A percentile compares a stretch with the other conserved stretches of the same genome.
Evolutionary conservation across 2,113 vertebrate species (phyloP).

Genomic region (Camarhynchus parvulus): DNA sequence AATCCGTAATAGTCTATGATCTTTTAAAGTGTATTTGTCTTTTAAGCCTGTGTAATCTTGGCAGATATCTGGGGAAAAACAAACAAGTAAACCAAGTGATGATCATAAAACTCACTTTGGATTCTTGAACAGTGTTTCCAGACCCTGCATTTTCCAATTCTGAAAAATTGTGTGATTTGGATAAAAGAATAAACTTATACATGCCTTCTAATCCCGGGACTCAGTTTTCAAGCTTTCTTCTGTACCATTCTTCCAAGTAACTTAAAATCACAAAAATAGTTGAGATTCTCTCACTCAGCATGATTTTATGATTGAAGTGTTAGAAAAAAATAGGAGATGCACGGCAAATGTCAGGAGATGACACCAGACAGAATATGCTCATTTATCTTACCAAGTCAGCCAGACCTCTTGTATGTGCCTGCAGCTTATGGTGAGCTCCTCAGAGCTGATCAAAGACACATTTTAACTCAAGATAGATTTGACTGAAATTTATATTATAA

Average conservation of each 20-base stretch:
- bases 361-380: not conserved
- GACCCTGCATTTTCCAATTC: not conserved
- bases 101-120: not conserved
- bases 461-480: not conserved
- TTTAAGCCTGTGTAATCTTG: not conserved
- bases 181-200: not conserved
- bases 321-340: not conserved
- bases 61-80: not conserved
- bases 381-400: not conserved
- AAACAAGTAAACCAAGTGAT: not conserved
- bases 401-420: not conserved
- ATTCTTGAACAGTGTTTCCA: not conserved
- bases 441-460: not conserved
- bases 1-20: not conserved
- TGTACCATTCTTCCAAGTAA: not conserved
- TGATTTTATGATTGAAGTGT: not conserved
- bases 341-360: not conserved
- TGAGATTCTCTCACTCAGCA: not conserved
- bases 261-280: not conserved
- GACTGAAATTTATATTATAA: not conserved
- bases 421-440: not conserved
- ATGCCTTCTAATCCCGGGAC: not conserved
- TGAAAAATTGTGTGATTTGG: not conserved
- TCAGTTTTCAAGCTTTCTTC: not conserved
- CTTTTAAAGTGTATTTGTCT: not conserved